Evolutionary conservation across 2,888 invertebrate species (phyloP), one percentile per base, ranked within the genome.

Genomic region (Trachelus tabidus): DNA sequence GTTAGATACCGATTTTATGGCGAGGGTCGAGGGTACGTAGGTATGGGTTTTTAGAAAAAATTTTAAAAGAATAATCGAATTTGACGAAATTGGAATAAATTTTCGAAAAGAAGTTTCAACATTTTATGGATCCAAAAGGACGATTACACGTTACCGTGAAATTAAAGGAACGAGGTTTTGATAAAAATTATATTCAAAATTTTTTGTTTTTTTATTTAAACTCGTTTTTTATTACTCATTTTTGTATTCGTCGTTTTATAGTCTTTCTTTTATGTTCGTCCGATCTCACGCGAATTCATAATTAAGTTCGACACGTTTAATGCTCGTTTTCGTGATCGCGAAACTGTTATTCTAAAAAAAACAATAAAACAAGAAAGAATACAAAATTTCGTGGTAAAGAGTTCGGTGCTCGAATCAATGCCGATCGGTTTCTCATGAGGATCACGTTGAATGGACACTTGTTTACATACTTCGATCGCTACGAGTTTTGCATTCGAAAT

Each of bases 401-500:
- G 23, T 56, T 56, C 23, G 56, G 56, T 56, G 56, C 23, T 56
- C 56, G 56, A 56, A 56, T 56, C 9, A 56, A 56, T 56, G 15
- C 56, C 56, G 56, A 82, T 83, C 83, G 83, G 86, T 89, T 85
- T 82, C 77, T 84, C 79, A 90, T 89, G 87, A 82, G 84, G 85
- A 88, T 89, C 90, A 90, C 90, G 90, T 90, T 87, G 86, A 81
- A 56, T 81, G 83, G 83, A 81, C 84, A 85, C 87, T 87, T 90
- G 89, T 89, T 90, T 89, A 89, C 89, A 89, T 89, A 88, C 85
- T 85, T 86, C 83, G 83, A 77, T 82, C 75, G 83, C 84, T 85
- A 86, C 88, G 85, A 83, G 84, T 80, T 81, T 80, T 83, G 90
- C 89, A 89, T 90, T 85, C 85, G 83, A 89, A 90, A 89, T 87